These are phyloP conservation scores for Dicyrtomina minuta DNA, from an alignment of 2,888 invertebrate genomes.

Conservation along the genomic window DNA sequence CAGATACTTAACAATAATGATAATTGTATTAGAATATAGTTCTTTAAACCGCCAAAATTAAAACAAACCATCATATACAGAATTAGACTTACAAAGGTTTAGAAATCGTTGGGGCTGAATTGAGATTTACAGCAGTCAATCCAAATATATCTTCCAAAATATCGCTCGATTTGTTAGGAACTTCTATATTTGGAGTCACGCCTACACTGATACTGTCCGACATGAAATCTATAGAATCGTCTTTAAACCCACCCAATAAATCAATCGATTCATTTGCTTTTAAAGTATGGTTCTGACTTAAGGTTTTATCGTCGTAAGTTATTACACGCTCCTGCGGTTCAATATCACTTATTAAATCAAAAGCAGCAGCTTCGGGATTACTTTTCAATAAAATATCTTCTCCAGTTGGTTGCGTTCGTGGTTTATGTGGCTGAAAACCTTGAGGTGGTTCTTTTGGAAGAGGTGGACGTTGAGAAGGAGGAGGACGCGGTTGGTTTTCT, in stretches of 20 bases:
- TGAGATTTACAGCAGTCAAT: background rate
- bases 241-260: conserved; percentile 26
- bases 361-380: conserved; percentile 15
- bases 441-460: conserved; percentile 35
- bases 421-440: conserved; percentile 32
- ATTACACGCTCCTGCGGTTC: background rate
- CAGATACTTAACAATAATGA: background rate
- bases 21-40: background rate
- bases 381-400: background rate
- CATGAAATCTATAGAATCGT: conserved; percentile 14
- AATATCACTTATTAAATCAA: conserved; percentile 27
- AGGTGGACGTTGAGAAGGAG: conserved; percentile 31
- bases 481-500: background rate
- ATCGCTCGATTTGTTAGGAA: conserved; percentile 21
- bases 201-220: conserved; percentile 3
- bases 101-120: background rate
- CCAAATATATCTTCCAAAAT: conserved; percentile 48
- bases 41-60: background rate
- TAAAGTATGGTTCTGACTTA: background rate
- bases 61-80: too few relatives aligned
- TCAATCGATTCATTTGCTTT: background rate
- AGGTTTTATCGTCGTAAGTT: background rate
- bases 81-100: conserved; percentile 13
- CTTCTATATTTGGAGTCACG: background rate
- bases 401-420: conserved; percentile 38